Base-by-base conservation (phyloP, 2,888 invertebrate genomes). In the Drosophila rellima region DNA sequence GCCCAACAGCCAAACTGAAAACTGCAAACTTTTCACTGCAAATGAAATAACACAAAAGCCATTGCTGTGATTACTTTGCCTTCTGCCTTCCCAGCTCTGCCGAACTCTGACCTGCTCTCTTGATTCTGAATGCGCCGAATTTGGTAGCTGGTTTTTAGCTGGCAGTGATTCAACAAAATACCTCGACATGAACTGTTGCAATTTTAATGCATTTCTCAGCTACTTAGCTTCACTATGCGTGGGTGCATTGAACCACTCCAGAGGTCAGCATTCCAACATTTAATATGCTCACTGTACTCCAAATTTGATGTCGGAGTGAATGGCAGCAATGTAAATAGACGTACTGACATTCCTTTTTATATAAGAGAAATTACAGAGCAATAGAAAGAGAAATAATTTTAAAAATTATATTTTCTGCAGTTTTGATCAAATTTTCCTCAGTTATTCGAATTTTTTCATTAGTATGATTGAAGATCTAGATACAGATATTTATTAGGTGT, bases 31-130 rank as follows among this genome's bases (percentile, higher is more conserved):
- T 74, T 67, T 39, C 47, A 56, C 65, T 77, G 78, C 82, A 83
- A 83, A 83, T 83, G 80, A 83, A 83, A 83, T 86, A 83, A 80
- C 72, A 79, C 72, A 74, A 80, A 84, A 83, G 80, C 84, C 84
- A 78, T 84, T 71, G 83, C 83, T 73, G 87, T 83, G 83, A 83
- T 83, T 83, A 83, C 84, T 78, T 84, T 86, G 64, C 69, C 57
- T 56, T 55, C 48, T 50, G 60, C 51, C 17, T 35, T 6, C 6
- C 26, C 10, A 23, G 10, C 26, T 26, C 26, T 1, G 7, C 26
- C 35, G 23, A 23, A 6, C 31, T 51, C 39, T 17, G 26, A 31
- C 17, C 26, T 13, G 6, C 8, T 48, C 31, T 48, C 33, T n/a
- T 5, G 18, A 1, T 18, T 48, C 26, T 18, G 35, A 26, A 47